These are phyloP conservation scores for Brachystomella parvula DNA, from an alignment of 1,140 invertebrate genomes.

Conservation along the genomic window DNA sequence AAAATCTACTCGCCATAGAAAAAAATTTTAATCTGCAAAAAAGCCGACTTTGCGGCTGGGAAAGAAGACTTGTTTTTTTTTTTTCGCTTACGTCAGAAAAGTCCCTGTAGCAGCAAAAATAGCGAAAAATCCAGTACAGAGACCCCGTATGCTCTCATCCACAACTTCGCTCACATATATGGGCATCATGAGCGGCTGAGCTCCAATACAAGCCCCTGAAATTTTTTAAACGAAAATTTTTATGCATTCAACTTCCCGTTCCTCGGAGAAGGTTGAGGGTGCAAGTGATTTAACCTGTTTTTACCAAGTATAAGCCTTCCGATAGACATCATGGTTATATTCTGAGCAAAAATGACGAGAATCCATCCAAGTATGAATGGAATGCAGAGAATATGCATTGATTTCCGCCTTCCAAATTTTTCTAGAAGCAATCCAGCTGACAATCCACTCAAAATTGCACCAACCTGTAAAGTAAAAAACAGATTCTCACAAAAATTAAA, in stretches of 20 bases:
- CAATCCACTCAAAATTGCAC: neutral
- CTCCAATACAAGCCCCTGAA: constrained; percentile 40
- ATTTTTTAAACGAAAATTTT: neutral
- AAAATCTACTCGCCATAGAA: constrained; percentile 49
- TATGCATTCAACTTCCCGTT: neutral
- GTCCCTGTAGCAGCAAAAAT: constrained; percentile 43
- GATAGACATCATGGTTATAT: neutral
- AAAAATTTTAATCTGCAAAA: constrained; percentile 48
- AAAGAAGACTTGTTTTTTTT: constrained; percentile 24
- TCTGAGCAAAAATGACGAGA: neutral
- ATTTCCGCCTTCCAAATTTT: neutral
- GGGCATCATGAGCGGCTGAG: constrained; percentile 43
- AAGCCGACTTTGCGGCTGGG: constrained; percentile 39
- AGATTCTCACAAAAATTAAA: too few relatives aligned
- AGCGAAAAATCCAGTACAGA: constrained; percentile 43
- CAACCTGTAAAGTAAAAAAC: neutral
- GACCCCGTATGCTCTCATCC: constrained; percentile 50
- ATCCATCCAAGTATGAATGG: neutral
- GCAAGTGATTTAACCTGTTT: too few relatives aligned
- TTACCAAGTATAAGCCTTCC: neutral
- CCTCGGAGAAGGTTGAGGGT: too few relatives aligned
- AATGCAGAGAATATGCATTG: neutral
- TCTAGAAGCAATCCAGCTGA: neutral
- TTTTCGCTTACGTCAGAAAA: constrained; percentile 52
- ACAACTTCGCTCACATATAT: constrained; percentile 57